Evolutionary conservation across 1,140 invertebrate species (phyloP), one percentile per base, ranked within the genome.

Genomic region (Bombus sylvicola): DNA sequence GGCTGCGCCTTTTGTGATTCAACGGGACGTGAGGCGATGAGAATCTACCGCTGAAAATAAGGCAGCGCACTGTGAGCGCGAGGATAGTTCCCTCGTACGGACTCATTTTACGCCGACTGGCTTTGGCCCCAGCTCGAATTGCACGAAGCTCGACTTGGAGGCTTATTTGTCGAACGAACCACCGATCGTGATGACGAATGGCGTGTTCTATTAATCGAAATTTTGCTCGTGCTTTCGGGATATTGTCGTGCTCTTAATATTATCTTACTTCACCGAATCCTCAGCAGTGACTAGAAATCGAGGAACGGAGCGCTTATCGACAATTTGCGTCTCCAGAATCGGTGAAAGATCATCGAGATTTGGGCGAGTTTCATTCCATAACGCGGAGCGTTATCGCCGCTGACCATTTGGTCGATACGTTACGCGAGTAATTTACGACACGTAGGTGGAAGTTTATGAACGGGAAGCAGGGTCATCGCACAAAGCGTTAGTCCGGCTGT

Each of bases 11-110:
- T 78, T 88, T 71, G 81, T 73, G 81, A 84, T 62, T 81, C 74
- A 89, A 89, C 87, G 82, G 77, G 47, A 88, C 79, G 82, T 77
- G 77, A 78, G 64, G 72, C 53, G 68, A 64, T 53, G 73, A 22
- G 31, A 78, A 39, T 62, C 66, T 47, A 43, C 47, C 66, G n/a
- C 39, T 76, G 41, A 74, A 81, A 85, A 74, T 88, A 80, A 76
- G 31, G 76, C 74, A 59, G 57, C 37, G 47, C 41, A 6, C 66
- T 15, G n/a, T 31, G n/a, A 62, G 57, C 25, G 2, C 28, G 59
- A n/a, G 10, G 59, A 13, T 34, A 8, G 64, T 66, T 18, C n/a
- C n/a, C n/a, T 34, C 13, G 10, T 18, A 28, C 3, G 53, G 78
- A 53, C 13, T 69, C 31, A 15, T 69, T 80, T 68, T 34, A 47